Conservation (phyloP, 2,888 invertebrate genomes). For the Lasius fuliginosus region DNA sequence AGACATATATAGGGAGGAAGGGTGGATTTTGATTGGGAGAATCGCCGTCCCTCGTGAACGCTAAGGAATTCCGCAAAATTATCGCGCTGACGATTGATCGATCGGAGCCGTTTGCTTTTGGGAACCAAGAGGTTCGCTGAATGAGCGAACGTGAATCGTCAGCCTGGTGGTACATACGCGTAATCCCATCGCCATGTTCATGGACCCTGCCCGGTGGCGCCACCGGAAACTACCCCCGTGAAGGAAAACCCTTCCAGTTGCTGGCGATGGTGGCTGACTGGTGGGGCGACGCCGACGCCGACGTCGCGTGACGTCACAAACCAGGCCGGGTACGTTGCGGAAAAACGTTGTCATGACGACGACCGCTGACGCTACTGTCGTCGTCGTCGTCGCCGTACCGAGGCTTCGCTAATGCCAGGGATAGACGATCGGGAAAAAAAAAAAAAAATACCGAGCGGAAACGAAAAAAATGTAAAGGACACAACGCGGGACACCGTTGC, state of each 20-base stretch:
- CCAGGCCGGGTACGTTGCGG: constrained; percentile 85
- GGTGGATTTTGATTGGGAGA: background rate
- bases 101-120: background rate
- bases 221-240: constrained; percentile 58
- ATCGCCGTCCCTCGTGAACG: background rate
- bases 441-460: constrained; percentile 16
- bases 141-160: constrained; percentile 17
- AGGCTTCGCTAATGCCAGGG: constrained; percentile 70
- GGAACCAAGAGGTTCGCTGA: background rate
- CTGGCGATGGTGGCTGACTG: constrained; percentile 52
- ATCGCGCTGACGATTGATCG: background rate
- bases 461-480: background rate
- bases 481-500: constrained; percentile 6
- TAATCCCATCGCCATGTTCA: constrained; percentile 71
- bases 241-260: constrained; percentile 62
- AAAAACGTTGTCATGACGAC: constrained; percentile 84
- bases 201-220: constrained; percentile 65
- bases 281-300: constrained; percentile 73
- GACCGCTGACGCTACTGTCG: constrained; percentile 78
- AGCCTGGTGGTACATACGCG: constrained; percentile 46
- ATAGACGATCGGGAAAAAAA: constrained; percentile 53
- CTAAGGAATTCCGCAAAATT: background rate
- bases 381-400: constrained; percentile 56
- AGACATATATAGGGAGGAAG: background rate
- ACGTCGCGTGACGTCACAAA: constrained; percentile 83